These are phyloP conservation scores for Hyperoplus lanceolatus DNA, from an alignment of 2,797 vertebrate genomes.

Conservation along the genomic window DNA sequence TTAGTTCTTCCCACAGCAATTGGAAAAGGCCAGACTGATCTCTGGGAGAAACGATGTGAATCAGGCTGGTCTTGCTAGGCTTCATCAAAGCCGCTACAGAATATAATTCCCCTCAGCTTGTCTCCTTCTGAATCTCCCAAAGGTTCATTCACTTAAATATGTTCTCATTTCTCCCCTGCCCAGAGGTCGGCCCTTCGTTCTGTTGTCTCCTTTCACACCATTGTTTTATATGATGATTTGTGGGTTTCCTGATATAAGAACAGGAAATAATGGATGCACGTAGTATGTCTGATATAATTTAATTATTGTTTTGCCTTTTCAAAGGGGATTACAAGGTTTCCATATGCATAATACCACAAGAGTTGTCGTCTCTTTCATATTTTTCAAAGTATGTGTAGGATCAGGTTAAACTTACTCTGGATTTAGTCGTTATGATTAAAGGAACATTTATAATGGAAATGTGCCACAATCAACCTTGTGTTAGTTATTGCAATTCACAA, in stretches of 20 bases:
- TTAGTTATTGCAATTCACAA: too few relatives aligned
- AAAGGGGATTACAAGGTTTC: conserved; percentile 1
- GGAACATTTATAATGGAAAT: too few relatives aligned
- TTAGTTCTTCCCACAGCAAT: too few relatives aligned
- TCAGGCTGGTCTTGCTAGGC: not conserved
- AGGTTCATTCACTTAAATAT: conserved; percentile 39
- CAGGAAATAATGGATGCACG: conserved; percentile 19
- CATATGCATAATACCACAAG: not conserved
- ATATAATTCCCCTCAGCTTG: not conserved
- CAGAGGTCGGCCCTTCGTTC: conserved; percentile 27
- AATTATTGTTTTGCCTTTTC: conserved; percentile 24
- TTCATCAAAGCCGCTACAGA: conserved; percentile 6
- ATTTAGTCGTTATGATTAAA: not conserved
- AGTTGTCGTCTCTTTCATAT: not conserved
- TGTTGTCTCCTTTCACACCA: conserved; percentile 23
- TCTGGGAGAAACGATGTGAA: too few relatives aligned
- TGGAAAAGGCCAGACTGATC: too few relatives aligned
- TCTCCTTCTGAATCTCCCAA: conserved; percentile 31
- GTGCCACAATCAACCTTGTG: too few relatives aligned
- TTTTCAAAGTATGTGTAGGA: not conserved
- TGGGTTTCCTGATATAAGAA: conserved; percentile 25
- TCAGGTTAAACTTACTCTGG: not conserved
- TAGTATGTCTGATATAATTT: not conserved
- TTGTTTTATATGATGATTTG: conserved; percentile 59
- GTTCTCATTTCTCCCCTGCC: conserved; percentile 30